phyloP scores from a whole-genome alignment of 2,797 vertebrate genomes.

The Diplodus sargus region DNA sequence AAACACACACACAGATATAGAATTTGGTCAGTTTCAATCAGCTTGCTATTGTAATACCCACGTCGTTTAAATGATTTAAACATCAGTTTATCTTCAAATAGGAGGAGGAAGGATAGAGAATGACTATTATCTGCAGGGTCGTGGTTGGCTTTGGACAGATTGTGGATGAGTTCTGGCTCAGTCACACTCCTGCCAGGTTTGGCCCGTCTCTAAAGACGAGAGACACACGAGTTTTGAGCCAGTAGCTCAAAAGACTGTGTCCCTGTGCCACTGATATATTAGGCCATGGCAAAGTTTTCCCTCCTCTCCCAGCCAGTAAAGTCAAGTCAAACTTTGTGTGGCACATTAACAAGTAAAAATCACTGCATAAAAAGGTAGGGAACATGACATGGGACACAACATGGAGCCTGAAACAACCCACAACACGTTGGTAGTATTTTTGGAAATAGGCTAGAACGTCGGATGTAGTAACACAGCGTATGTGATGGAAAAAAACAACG shows the following conservation, averaged over 20 bases:
- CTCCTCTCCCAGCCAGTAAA: constrained; percentile 61
- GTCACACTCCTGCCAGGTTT: constrained; percentile 57
- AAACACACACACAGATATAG: not conserved
- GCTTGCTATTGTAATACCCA: not conserved
- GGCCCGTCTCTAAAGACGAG: constrained; percentile 64
- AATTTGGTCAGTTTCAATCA: not conserved
- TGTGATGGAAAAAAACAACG: constrained; percentile 24
- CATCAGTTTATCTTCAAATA: not conserved
- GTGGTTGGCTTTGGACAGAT: constrained; percentile 39
- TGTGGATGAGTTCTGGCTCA: constrained; percentile 58
- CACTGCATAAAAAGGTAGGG: constrained; percentile 28
- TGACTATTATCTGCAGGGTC: constrained; percentile 7
- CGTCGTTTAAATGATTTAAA: not conserved
- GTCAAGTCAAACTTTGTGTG: constrained; percentile 65
- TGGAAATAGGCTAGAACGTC: constrained; percentile 19
- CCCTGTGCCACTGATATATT: constrained; percentile 55
- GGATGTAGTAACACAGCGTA: constrained; percentile 3
- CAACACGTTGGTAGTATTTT: constrained; percentile 23
- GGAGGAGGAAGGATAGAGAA: not conserved
- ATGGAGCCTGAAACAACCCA: constrained; percentile 24
- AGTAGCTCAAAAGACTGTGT: constrained; percentile 62
- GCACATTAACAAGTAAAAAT: constrained; percentile 48
- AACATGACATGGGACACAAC: constrained; percentile 1
- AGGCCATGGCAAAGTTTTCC: constrained; percentile 64
- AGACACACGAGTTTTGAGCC: constrained; percentile 57